Evolutionary conservation across 1,140 invertebrate species (phyloP).

Genomic region (Bombus sylvicola): DNA sequence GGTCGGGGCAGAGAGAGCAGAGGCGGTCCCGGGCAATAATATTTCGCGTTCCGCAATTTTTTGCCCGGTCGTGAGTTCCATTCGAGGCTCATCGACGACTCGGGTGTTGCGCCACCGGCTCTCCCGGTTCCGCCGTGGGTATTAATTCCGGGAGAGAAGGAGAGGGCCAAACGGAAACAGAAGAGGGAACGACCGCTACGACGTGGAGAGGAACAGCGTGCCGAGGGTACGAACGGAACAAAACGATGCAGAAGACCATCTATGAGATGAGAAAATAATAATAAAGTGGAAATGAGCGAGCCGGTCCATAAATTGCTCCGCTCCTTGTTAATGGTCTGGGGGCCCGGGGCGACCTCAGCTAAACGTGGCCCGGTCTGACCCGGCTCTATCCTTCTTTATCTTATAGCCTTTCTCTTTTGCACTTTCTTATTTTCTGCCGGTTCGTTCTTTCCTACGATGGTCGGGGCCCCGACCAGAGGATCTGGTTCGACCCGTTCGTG

Average conservation of each 20-base stretch:
- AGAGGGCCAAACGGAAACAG: constrained; percentile 58
- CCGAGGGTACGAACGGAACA: constrained; percentile 72
- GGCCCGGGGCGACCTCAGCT: constrained; percentile 80
- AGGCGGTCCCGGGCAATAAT: constrained; percentile 61
- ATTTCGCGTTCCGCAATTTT: constrained; percentile 68
- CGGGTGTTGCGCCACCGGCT: constrained; percentile 58
- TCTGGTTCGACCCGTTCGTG: constrained; percentile 77
- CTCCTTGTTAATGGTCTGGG: constrained; percentile 83
- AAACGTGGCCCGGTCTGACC: constrained; percentile 79
- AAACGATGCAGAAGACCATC: constrained; percentile 77
- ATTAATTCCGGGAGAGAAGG: constrained; percentile 72
- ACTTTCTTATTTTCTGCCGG: constrained; percentile 42
- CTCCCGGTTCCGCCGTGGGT: constrained; percentile 66
- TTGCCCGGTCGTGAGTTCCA: constrained; percentile 56
- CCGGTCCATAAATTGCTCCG: constrained; percentile 82
- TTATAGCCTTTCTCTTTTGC: constrained; percentile 36
- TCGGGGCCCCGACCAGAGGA: constrained; percentile 64
- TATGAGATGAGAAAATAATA: constrained; percentile 84
- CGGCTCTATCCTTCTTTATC: constrained; percentile 68
- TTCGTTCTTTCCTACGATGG: constrained; percentile 36
- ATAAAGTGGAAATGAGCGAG: constrained; percentile 83
- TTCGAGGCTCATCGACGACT: constrained; percentile 64
- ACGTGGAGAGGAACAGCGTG: constrained; percentile 33
- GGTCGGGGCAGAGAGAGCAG: constrained; percentile 4
- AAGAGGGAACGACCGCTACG: constrained; percentile 37